These are phyloP conservation scores for Pogonomyrmex barbatus DNA, from an alignment of 1,140 invertebrate species.

Conservation along the genomic window DNA sequence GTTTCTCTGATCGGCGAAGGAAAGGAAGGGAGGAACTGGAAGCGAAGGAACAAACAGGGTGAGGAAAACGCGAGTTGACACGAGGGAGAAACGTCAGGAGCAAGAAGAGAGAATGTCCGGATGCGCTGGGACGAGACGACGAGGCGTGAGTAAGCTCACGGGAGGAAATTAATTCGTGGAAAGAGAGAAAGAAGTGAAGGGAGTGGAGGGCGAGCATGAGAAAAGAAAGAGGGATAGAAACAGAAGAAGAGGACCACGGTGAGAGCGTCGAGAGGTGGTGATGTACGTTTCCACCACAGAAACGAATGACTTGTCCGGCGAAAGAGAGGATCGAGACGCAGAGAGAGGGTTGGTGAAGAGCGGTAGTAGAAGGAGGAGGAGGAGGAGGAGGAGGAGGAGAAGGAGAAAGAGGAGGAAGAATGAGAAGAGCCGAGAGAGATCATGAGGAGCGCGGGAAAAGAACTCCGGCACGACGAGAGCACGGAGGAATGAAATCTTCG, in stretches of 20 bases:
- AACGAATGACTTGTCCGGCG: conserved; percentile 56
- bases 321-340: conserved; percentile 45
- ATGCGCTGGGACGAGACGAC: conserved; percentile 40
- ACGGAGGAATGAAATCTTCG: conserved; percentile 75
- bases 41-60: not conserved
- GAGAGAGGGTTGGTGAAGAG: conserved; percentile 49
- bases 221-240: not conserved
- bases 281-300: conserved; percentile 60
- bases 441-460: conserved; percentile 24
- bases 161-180: conserved; percentile 70
- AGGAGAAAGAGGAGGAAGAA: conserved; percentile 53
- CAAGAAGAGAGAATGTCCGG: conserved; percentile 24
- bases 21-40: not conserved
- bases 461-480: conserved; percentile 23
- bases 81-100: conserved; percentile 59
- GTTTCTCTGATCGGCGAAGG: not conserved
- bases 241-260: conserved; percentile 6
- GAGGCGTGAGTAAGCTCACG: conserved; percentile 60
- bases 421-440: conserved; percentile 10
- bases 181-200: conserved; percentile 26
- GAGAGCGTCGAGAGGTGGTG: conserved; percentile 30
- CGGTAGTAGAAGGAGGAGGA: conserved; percentile 8
- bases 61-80: conserved; percentile 49
- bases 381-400: conserved; percentile 75
- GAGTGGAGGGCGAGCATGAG: not conserved